Conservation (phyloP, 2,888 invertebrate species). For the Nemoura dubitans region DNA sequence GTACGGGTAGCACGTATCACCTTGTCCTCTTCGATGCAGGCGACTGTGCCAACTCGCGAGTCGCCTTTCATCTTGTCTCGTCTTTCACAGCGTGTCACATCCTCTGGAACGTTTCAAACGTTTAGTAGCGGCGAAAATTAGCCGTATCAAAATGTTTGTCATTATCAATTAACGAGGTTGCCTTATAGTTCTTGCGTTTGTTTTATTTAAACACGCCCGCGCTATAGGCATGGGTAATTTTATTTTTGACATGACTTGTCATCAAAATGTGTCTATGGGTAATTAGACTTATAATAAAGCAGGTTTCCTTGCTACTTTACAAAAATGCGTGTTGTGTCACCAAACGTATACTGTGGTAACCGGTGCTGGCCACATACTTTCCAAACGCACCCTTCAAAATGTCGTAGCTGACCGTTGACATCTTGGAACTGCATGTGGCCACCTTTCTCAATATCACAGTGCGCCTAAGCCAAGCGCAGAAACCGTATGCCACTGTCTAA, state of each 20-base stretch:
- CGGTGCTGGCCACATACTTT: too few species aligned
- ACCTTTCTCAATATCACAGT: too few species aligned
- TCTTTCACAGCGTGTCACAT: conserved; percentile 2
- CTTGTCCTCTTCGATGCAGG: too few species aligned
- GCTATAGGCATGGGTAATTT: background rate
- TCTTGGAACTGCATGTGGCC: too few species aligned
- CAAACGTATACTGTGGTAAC: too few species aligned
- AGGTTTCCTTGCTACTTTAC: background rate
- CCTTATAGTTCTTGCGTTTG: background rate
- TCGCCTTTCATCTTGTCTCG: background rate
- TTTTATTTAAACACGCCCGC: background rate
- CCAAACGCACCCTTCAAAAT: too few species aligned
- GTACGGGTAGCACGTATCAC: background rate
- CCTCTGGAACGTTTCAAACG: conserved; percentile 23
- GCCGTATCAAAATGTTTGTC: conserved; percentile 24
- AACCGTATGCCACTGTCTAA: too few species aligned
- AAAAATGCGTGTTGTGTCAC: too few species aligned
- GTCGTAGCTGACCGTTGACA: too few species aligned
- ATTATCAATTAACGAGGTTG: background rate
- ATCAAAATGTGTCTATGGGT: too few species aligned
- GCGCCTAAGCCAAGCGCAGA: too few species aligned
- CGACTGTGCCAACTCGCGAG: background rate
- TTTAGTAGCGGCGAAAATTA: conserved; percentile 28
- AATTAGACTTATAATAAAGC: too few species aligned
- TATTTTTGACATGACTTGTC: background rate